A percentile compares a stretch with the other conserved stretches of the same genome.
Conservation (phyloP, 92 coral and sea anemone genomes). For the Nematostella vectensis region DNA sequence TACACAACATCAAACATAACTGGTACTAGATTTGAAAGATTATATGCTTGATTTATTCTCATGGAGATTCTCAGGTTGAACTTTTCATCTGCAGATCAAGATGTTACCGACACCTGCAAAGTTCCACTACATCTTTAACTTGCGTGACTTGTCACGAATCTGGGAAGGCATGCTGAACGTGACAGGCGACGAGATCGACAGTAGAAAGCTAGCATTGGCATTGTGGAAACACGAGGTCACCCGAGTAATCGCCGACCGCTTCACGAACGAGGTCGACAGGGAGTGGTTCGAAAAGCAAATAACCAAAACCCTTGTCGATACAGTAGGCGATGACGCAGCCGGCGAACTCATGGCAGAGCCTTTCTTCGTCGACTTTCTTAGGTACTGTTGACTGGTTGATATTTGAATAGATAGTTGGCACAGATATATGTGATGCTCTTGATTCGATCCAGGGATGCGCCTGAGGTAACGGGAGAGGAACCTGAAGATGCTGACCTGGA, state of each 20-base stretch:
- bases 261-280: constrained; percentile 76
- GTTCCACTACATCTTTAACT: constrained; percentile 79
- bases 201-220: constrained; percentile 43
- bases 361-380: constrained; percentile 75
- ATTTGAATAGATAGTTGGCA: not conserved
- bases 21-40: too few relatives aligned
- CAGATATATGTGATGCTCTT: not conserved
- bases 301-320: constrained; percentile 47
- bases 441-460: constrained; percentile 48
- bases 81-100: constrained; percentile 35
- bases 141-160: constrained; percentile 88
- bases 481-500: constrained; percentile 89
- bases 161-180: constrained; percentile 94
- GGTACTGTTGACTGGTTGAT: constrained; percentile 25
- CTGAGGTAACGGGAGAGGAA: constrained; percentile 86
- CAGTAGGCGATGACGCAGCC: constrained; percentile 59
- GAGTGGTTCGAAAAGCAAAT: constrained; percentile 65
- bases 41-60: too few relatives aligned
- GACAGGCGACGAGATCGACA: constrained; percentile 58
- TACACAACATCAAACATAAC: too few relatives aligned
- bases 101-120: constrained; percentile 91
- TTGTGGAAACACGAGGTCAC: constrained; percentile 87
- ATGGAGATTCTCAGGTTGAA: too few relatives aligned
- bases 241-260: constrained; percentile 88
- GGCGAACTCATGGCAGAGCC: constrained; percentile 71